A percentile compares a stretch with the other conserved stretches of the same genome.
These are phyloP conservation scores for human DNA, from an alignment of 2,113 vertebrate genomes.

Conservation along the genomic window DNA sequence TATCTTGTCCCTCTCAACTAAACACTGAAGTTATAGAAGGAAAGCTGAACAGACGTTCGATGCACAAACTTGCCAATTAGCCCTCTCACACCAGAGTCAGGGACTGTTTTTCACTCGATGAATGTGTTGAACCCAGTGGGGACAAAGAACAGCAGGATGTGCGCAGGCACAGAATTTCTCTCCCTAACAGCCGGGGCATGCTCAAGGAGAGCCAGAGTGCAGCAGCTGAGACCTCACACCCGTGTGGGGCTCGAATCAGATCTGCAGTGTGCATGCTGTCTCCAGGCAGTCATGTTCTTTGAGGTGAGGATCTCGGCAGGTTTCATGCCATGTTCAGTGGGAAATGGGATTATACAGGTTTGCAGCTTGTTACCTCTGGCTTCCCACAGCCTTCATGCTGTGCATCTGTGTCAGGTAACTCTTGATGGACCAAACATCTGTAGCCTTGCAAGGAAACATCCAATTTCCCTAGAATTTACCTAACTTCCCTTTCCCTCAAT, in stretches of 20 bases:
- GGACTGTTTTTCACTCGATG: rapidly evolving
- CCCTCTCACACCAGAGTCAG: background rate
- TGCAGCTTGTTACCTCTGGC: background rate
- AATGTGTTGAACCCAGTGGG: rapidly evolving
- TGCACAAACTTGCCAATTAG: background rate
- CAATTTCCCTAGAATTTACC: background rate
- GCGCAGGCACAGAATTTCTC: rapidly evolving
- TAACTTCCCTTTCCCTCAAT: background rate
- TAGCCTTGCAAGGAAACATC: background rate
- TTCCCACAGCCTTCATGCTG: background rate
- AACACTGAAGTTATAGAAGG: background rate
- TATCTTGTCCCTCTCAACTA: background rate
- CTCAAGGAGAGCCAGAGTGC: rapidly evolving
- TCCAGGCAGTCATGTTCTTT: background rate
- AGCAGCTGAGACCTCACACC: background rate
- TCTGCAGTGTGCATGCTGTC: rapidly evolving
- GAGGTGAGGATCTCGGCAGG: background rate
- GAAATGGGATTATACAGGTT: background rate
- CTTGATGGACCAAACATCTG: rapidly evolving
- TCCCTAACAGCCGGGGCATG: background rate
- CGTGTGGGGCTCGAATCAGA: rapidly evolving
- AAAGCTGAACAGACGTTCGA: background rate
- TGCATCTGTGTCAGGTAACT: background rate
- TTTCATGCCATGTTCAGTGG: background rate
- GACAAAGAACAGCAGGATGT: rapidly evolving